phyloP scores from a whole-genome alignment of 2,113 vertebrate genomes.

The Hippocampus guttulatus region DNA sequence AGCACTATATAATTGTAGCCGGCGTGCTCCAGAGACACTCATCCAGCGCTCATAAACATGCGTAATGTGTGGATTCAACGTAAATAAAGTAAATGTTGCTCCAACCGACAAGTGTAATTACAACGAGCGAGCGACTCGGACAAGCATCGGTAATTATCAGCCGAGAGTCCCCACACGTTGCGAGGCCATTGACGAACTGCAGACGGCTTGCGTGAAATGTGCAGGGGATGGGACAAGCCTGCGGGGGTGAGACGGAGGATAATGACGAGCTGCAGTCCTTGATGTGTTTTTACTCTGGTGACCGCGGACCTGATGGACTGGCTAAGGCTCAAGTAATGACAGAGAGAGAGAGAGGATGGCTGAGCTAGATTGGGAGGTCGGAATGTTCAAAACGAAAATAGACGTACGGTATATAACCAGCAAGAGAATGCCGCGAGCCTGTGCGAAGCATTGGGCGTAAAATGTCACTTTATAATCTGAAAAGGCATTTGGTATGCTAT shows the following conservation, averaged over 20 bases:
- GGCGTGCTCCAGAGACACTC: slow-evolving; percentile 48
- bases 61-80: slow-evolving; percentile 26
- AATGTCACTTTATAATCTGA: neutral
- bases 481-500: neutral
- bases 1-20: slow-evolving; percentile 60
- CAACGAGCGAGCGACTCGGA: slow-evolving; percentile 39
- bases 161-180: slow-evolving; percentile 36
- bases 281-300: slow-evolving; percentile 46
- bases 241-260: slow-evolving; percentile 33
- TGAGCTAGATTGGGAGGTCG: slow-evolving; percentile 37
- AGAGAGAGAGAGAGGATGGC: slow-evolving; percentile 24
- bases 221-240: slow-evolving; percentile 35
- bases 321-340: slow-evolving; percentile 53
- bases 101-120: slow-evolving; percentile 45
- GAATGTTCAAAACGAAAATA: slow-evolving; percentile 28
- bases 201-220: slow-evolving; percentile 27
- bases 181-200: slow-evolving; percentile 41
- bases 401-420: slow-evolving; percentile 2
- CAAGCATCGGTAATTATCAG: slow-evolving; percentile 55
- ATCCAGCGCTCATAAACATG: slow-evolving; percentile 2
- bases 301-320: slow-evolving; percentile 50
- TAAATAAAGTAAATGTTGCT: slow-evolving; percentile 44
- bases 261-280: slow-evolving; percentile 46
- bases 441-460: neutral
- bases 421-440: slow-evolving; percentile 5